phyloP scores from a whole-genome alignment of 2,113 vertebrate genomes.

The Phrynosoma platyrhinos region DNA sequence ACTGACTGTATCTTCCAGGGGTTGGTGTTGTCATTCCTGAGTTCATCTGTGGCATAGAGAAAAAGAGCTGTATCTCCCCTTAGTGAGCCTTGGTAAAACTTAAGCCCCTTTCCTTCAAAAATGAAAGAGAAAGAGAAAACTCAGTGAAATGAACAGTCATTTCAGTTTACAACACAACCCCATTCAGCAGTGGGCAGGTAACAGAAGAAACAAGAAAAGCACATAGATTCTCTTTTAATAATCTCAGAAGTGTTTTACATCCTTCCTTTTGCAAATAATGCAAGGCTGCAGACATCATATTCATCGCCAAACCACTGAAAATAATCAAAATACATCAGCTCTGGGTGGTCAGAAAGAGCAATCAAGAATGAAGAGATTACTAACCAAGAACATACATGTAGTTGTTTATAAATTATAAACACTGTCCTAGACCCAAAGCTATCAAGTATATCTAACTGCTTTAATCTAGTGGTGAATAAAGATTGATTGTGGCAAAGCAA shows the following conservation, averaged over 20 bases:
- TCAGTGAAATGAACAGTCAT: neutral
- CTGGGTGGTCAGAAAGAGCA: conserved; percentile 28
- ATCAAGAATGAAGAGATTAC: conserved; percentile 44
- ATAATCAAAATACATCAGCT: conserved; percentile 50
- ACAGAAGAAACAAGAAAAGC: conserved; percentile 15
- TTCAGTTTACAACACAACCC: conserved; percentile 23
- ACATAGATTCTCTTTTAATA: conserved; percentile 18
- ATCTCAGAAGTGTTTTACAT: neutral
- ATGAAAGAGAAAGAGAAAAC: neutral
- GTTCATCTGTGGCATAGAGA: neutral
- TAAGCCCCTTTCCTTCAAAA: neutral
- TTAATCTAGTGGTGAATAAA: conserved; percentile 77
- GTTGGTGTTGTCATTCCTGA: no score
- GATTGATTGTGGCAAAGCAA: conserved; percentile 78
- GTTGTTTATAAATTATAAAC: conserved; percentile 58
- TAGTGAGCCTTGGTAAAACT: neutral
- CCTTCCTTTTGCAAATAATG: conserved; percentile 43
- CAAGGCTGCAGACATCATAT: conserved; percentile 37
- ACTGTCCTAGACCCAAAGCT: conserved; percentile 67
- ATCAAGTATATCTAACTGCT: conserved; percentile 73
- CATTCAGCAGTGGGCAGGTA: neutral
- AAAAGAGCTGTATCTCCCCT: neutral
- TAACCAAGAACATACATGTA: conserved; percentile 46
- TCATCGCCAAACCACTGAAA: conserved; percentile 40
- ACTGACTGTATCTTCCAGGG: no score